Conservation (phyloP, 2,113 vertebrate species). For the Ailuropoda melanoleuca region DNA sequence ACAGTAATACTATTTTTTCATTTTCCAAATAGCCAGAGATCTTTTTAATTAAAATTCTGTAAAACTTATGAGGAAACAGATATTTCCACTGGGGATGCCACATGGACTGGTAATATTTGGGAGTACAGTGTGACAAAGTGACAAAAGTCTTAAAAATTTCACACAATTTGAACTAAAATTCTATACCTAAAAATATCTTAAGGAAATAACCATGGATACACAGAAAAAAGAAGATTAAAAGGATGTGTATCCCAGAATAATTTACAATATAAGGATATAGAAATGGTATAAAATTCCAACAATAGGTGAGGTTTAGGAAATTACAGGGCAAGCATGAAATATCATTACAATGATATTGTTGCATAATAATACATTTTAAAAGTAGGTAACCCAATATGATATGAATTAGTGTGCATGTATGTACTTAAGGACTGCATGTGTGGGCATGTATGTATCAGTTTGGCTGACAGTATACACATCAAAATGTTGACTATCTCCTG, state of each 20-base stretch:
- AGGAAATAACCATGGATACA: neutral
- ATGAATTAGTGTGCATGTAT: neutral
- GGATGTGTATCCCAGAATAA: neutral
- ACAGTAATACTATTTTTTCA: neutral
- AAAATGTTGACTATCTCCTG: neutral
- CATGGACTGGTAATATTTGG: neutral
- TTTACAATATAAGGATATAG: neutral
- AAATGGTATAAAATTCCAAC: neutral
- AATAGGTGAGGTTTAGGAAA: neutral
- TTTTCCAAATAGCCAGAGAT: neutral
- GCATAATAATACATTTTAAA: neutral
- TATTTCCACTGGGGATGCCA: neutral
- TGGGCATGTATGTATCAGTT: neutral
- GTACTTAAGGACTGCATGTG: neutral
- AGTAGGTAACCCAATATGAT: neutral
- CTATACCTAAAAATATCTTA: neutral
- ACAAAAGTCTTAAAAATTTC: neutral
- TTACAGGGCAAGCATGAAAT: neutral
- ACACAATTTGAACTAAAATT: neutral
- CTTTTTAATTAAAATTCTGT: neutral
- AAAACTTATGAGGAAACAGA: neutral
- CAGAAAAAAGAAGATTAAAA: neutral
- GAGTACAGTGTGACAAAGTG: neutral
- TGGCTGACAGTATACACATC: neutral
- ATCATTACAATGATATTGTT: neutral